phyloP scores from a whole-genome alignment of 2,888 invertebrate genomes.

The Neoitamus cyanurus region DNA sequence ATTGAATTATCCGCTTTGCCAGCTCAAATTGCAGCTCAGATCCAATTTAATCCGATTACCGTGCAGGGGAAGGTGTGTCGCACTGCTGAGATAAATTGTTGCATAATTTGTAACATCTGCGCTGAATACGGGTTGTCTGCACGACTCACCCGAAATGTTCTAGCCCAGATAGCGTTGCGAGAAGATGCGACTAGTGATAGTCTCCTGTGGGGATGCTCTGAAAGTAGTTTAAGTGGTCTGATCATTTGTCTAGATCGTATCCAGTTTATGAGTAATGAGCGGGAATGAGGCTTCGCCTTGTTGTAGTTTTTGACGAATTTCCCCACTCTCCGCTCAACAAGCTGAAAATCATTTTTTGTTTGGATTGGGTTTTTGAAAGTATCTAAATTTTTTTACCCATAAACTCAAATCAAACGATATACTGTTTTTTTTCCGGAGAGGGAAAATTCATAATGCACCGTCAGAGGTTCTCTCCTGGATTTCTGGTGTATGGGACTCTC shows the following conservation, averaged over 20 bases:
- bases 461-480: no score
- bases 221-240: not conserved
- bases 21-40: not conserved
- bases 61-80: not conserved
- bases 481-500: no score
- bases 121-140: not conserved
- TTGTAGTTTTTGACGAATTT: not conserved
- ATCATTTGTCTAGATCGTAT: not conserved
- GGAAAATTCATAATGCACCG: no score
- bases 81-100: not conserved
- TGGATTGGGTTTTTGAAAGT: not conserved
- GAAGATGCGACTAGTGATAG: not conserved
- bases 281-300: not conserved
- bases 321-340: not conserved
- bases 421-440: no score
- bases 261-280: not conserved
- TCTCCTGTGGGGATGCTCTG: not conserved
- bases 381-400: not conserved
- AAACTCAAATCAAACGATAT: no score
- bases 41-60: not conserved
- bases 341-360: not conserved
- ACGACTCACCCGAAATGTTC: not conserved
- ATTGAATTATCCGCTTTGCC: not conserved
- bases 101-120: not conserved
- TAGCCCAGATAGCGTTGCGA: not conserved